Conservation (phyloP, 2,797 vertebrate species). For the Halcyon badia region DNA sequence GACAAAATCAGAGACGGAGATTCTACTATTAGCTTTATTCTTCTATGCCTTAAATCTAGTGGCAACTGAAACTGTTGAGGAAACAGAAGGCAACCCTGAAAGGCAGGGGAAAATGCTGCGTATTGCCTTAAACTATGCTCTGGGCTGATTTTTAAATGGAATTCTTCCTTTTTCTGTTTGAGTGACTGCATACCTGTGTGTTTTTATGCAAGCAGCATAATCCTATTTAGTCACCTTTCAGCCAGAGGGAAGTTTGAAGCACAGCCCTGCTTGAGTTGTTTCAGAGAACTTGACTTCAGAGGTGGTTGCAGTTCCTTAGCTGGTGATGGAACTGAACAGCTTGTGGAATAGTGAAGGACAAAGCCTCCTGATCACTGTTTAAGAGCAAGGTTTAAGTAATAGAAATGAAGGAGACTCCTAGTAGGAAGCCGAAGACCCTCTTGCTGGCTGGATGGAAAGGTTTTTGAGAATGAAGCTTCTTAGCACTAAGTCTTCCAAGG, state of each 20-base stretch:
- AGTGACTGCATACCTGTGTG: neutral
- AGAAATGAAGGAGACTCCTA: neutral
- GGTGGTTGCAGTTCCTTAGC: neutral
- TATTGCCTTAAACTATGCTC: neutral
- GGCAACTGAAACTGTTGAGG: neutral
- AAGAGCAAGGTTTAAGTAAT: no score
- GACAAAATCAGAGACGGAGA: neutral
- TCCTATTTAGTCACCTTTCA: neutral
- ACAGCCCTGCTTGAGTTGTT: neutral
- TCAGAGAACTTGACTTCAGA: neutral
- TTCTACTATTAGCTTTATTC: neutral
- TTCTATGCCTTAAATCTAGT: neutral
- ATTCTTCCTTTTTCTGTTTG: neutral
- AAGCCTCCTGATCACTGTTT: neutral
- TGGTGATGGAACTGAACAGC: neutral
- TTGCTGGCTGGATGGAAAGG: neutral
- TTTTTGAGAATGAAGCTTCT: neutral
- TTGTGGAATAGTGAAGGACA: neutral
- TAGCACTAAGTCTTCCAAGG: neutral
- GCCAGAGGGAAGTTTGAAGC: neutral
- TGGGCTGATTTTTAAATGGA: neutral
- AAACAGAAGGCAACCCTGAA: neutral
- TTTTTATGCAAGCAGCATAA: neutral
- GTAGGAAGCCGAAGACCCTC: neutral
- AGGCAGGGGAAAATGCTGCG: neutral